Evolutionary conservation across 2,797 vertebrate genomes (phyloP), one percentile per base, ranked within the genome.

Genomic region (Scomberomorus guttatus): DNA sequence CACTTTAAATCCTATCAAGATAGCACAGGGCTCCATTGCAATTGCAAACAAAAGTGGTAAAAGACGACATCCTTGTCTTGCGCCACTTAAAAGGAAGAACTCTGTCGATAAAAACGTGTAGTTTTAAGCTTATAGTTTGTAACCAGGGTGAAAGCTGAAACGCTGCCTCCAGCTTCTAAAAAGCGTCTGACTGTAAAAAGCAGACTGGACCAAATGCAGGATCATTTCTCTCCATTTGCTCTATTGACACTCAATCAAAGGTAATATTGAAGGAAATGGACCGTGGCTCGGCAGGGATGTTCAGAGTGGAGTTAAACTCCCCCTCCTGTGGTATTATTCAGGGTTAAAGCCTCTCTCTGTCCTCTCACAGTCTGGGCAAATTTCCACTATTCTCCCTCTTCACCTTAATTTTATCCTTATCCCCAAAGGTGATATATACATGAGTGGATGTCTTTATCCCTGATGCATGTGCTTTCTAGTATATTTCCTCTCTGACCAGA

Each of bases 331-430:
- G 55, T 67, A 72, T 84, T 82, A 75, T 57, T 65, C 34, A 29
- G 68, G 61, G 64, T 83, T 65, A 65, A 60, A 77, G 50, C 58
- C 29, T 58, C 54, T 68, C 58, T 51, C 56, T 54, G 63, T 32
- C 66, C 74, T 84, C 63, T 72, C 11, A 55, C 32, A 62, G 60
- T 51, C 27, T 65, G 46, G 56, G 6, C 39, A 64, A 44, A 68
- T 67, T 56, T 67, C 62, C 60, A 39, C 39, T 24, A 9, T 77
- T 71, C 73, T 79, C 39, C 52, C 20, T 55, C 59, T 63, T 87
- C 79, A 80, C 79, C 78, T 77, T 83, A 10, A 80, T 81, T 83
- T 72, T 54, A 82, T 68, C 67, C 46, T 44, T 17, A 68, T 71
- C 25, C 76, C 72, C 48, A 58, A 48, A 77, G 72, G 77, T 77